These are phyloP conservation scores for Melanostigma gelatinosum DNA, from an alignment of 2,113 vertebrate species.

Conservation along the genomic window DNA sequence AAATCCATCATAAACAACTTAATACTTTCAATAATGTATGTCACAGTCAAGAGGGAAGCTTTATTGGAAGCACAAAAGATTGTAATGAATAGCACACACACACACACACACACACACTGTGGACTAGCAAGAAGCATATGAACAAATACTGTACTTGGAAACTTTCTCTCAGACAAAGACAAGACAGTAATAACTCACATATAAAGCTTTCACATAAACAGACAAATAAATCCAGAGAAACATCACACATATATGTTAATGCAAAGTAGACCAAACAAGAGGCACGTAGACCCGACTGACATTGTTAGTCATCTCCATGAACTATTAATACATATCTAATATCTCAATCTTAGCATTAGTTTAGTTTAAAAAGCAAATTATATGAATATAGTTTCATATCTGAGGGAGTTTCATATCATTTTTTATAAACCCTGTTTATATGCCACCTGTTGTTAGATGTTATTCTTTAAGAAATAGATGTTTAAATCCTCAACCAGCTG, in stretches of 20 bases:
- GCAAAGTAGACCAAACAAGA: slow-evolving; percentile 53
- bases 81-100: slow-evolving; percentile 61
- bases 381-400: slow-evolving; percentile 7
- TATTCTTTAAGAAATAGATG: slow-evolving; percentile 8
- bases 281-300: slow-evolving; percentile 51
- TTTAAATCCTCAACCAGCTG: slow-evolving; percentile 41
- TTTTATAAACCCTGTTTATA: slow-evolving; percentile 20
- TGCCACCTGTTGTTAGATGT: slow-evolving; percentile 25
- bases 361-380: slow-evolving; percentile 25
- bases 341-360: slow-evolving; percentile 2
- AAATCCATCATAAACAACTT: slow-evolving; percentile 21
- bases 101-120: slow-evolving; percentile 54
- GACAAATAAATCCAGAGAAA: slow-evolving; percentile 40
- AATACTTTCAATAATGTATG: background rate
- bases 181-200: slow-evolving; percentile 45
- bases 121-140: slow-evolving; percentile 45
- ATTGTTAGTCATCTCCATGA: slow-evolving; percentile 67
- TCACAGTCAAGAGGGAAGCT: slow-evolving; percentile 22
- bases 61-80: slow-evolving; percentile 21
- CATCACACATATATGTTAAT: slow-evolving; percentile 59
- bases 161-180: slow-evolving; percentile 55
- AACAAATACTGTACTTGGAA: slow-evolving; percentile 35
- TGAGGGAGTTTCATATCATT: slow-evolving; percentile 18
- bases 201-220: slow-evolving; percentile 42
- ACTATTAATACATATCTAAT: slow-evolving; percentile 1